A percentile compares a stretch with the other conserved stretches of the same genome.
Evolutionary conservation across 2,113 vertebrate genomes (phyloP).

Genomic region (Emberiza fucata): DNA sequence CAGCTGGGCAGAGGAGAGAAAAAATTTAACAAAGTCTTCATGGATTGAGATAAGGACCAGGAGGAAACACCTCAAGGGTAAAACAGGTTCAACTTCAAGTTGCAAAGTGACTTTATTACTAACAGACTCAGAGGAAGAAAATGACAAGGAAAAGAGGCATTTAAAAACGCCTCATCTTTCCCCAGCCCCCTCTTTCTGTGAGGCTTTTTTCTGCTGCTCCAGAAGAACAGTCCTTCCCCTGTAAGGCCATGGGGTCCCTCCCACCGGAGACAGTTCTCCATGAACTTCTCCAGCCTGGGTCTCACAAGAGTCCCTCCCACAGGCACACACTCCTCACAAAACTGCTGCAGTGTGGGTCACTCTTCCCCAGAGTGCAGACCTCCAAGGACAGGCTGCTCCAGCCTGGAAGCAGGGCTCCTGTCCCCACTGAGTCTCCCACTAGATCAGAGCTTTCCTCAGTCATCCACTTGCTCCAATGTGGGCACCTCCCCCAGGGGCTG

Average conservation of each 20-base stretch:
- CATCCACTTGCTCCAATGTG: rapidly evolving
- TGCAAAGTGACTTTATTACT: background rate
- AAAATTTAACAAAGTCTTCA: background rate
- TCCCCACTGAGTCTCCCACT: rapidly evolving
- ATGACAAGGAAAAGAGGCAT: background rate
- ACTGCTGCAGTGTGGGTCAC: rapidly evolving
- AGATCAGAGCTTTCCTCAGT: background rate
- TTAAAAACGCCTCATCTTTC: background rate
- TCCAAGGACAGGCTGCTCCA: background rate
- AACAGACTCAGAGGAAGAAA: background rate
- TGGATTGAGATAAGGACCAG: too few species aligned
- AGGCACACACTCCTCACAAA: background rate
- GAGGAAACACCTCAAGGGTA: too few species aligned
- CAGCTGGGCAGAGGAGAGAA: background rate
- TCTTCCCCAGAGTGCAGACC: rapidly evolving
- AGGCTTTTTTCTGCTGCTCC: background rate
- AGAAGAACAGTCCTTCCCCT: background rate
- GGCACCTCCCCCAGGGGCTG: background rate
- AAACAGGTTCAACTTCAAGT: background rate
- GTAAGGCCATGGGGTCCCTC: rapidly evolving
- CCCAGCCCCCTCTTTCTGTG: background rate
- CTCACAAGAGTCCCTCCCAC: background rate
- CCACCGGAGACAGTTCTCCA: rapidly evolving
- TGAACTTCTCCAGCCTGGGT: background rate
- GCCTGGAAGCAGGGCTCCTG: background rate